These are phyloP conservation scores for Streptopelia turtur DNA, from an alignment of 2,797 vertebrate species.

Conservation along the genomic window DNA sequence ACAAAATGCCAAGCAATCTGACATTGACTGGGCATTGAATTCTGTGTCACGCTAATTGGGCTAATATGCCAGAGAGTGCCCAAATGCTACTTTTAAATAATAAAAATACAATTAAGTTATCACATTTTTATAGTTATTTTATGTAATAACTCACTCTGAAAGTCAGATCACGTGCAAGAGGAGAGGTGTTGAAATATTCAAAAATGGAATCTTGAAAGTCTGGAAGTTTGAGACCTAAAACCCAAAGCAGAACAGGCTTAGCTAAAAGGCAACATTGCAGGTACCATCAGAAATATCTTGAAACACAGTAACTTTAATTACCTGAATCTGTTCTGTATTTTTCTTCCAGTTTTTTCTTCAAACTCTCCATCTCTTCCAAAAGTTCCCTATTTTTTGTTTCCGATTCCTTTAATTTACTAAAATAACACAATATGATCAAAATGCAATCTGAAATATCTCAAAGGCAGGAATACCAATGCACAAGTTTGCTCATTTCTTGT, in stretches of 20 bases:
- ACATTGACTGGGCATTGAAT: not conserved
- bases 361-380: constrained; percentile 86
- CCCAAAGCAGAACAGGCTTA: constrained; percentile 39
- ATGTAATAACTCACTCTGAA: constrained; percentile 88
- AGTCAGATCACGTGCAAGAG: constrained; percentile 92
- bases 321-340: constrained; percentile 88
- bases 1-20: not conserved
- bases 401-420: constrained; percentile 91
- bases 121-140: not conserved
- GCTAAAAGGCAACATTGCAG: not conserved
- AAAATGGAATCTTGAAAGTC: constrained; percentile 98
- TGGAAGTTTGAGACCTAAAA: constrained; percentile 90
- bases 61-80: not conserved
- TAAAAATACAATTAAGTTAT: not conserved
- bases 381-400: constrained; percentile 87
- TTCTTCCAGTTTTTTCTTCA: constrained; percentile 95
- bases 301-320: constrained; percentile 55
- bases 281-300: not conserved
- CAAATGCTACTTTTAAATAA: not conserved
- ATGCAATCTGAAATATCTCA: not conserved
- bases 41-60: not conserved
- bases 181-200: constrained; percentile 97
- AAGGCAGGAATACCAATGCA: not conserved
- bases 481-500: not conserved
- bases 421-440: constrained; percentile 4